phyloP scores from a whole-genome alignment of 1,140 invertebrate species.

The Zaprionus gabonicus region DNA sequence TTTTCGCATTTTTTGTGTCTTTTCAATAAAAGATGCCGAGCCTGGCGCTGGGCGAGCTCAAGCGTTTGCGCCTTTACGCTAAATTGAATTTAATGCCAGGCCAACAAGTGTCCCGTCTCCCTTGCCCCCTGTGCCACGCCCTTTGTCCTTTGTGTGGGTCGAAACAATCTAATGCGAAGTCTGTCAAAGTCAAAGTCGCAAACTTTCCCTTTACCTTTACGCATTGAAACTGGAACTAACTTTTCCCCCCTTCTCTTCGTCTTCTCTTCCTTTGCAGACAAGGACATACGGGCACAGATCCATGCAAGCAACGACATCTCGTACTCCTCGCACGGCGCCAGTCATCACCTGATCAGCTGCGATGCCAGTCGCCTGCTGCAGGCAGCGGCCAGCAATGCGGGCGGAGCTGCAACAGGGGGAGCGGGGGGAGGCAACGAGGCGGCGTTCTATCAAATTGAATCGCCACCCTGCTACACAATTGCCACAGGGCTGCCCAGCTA shows the following conservation, averaged over 20 bases:
- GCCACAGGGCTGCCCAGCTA: slow-evolving; percentile 87
- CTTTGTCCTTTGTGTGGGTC: slow-evolving; percentile 38
- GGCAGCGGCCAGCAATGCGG: slow-evolving; percentile 28
- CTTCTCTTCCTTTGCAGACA: slow-evolving; percentile 67
- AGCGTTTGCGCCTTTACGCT: slow-evolving; percentile 78
- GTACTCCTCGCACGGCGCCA: slow-evolving; percentile 63
- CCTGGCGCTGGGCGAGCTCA: slow-evolving; percentile 60
- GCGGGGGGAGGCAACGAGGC: slow-evolving; percentile 52
- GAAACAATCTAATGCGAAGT: slow-evolving; percentile 54
- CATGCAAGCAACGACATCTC: slow-evolving; percentile 57
- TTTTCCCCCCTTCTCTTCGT: slow-evolving; percentile 21
- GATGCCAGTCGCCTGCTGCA: slow-evolving; percentile 63
- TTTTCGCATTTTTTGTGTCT: slow-evolving; percentile 30
- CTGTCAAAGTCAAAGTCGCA: slow-evolving; percentile 45
- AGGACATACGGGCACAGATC: slow-evolving; percentile 80
- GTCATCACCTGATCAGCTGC: slow-evolving; percentile 71
- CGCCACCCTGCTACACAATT: slow-evolving; percentile 87
- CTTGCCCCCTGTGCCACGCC: neutral
- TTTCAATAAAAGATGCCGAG: slow-evolving; percentile 38
- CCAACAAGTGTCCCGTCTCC: slow-evolving; percentile 37
- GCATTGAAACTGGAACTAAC: slow-evolving; percentile 10
- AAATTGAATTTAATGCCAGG: slow-evolving; percentile 79
- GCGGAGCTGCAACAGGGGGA: slow-evolving; percentile 4
- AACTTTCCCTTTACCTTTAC: slow-evolving; percentile 2
- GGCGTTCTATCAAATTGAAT: slow-evolving; percentile 84